These are phyloP conservation scores for Limosa lapponica DNA, from an alignment of 2,797 vertebrate genomes.

Conservation along the genomic window DNA sequence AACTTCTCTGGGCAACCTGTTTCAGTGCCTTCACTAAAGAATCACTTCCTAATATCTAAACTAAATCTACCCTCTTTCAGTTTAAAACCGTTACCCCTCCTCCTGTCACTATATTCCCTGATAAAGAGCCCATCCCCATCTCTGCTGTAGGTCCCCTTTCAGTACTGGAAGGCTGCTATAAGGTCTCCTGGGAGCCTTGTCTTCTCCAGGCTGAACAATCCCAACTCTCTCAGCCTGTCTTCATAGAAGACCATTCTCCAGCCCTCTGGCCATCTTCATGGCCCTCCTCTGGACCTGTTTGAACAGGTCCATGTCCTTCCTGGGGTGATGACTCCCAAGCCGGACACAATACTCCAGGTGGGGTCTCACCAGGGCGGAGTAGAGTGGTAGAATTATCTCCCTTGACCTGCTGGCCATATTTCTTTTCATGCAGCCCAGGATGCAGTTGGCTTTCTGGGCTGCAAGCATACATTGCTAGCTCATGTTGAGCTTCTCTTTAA, in stretches of 20 bases:
- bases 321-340: neutral
- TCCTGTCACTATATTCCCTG: neutral
- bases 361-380: neutral
- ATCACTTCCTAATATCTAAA: neutral
- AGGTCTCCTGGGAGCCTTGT: neutral
- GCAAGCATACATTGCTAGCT: neutral
- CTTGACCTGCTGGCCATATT: neutral
- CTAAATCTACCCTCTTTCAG: neutral
- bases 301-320: neutral
- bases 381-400: neutral
- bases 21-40: neutral
- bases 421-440: neutral
- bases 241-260: neutral
- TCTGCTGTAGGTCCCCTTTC: neutral
- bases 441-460: neutral
- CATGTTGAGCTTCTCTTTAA: neutral
- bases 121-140: neutral
- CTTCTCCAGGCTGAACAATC: neutral
- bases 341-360: neutral
- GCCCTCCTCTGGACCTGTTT: neutral
- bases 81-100: neutral
- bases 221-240: neutral
- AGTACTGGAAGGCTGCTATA: neutral
- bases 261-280: neutral
- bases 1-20: neutral